Percentiles rank a stretch among this genome's conserved stretches.
Conservation (phyloP, 2,113 vertebrate genomes). For the Stigmatopora nigra region DNA sequence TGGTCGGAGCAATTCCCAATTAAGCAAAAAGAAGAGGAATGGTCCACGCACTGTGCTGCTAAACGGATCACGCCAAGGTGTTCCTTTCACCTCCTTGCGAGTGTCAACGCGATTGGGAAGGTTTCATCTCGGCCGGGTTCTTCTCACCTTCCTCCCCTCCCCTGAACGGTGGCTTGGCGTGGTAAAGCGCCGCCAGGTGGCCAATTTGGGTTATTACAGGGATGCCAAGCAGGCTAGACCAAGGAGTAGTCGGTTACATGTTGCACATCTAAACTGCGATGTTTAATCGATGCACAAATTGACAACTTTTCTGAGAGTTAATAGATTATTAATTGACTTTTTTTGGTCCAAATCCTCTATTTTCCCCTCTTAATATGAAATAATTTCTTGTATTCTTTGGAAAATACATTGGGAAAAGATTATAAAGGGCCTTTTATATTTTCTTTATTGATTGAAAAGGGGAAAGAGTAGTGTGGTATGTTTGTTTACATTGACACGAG, state of each 20-base stretch:
- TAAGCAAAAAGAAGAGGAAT: slow-evolving; percentile 20
- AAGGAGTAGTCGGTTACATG: slow-evolving; percentile 23
- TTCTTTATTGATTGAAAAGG: too few relatives aligned
- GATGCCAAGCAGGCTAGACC: slow-evolving; percentile 2
- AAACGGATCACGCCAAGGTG: slow-evolving; percentile 10
- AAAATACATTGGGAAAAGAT: too few relatives aligned
- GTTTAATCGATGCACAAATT: too few relatives aligned
- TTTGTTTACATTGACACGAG: too few relatives aligned
- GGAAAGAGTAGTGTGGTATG: too few relatives aligned
- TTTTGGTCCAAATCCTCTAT: too few relatives aligned
- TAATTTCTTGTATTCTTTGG: too few relatives aligned
- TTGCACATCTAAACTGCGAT: too few relatives aligned
- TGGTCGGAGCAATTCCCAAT: slow-evolving; percentile 25
- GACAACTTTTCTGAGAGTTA: too few relatives aligned
- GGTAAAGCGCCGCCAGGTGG: slow-evolving; percentile 48
- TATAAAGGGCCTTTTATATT: too few relatives aligned
- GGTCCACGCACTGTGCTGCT: slow-evolving; percentile 47
- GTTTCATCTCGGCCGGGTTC: slow-evolving; percentile 32
- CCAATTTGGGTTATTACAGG: background rate
- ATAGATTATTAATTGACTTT: too few relatives aligned
- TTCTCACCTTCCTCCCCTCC: slow-evolving; percentile 48
- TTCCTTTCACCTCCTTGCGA: slow-evolving; percentile 1
- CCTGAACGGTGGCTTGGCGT: slow-evolving; percentile 31
- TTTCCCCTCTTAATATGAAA: too few relatives aligned
- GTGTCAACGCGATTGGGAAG: background rate